A percentile compares a stretch with the other conserved stretches of the same genome.
Conservation (phyloP, 2,797 vertebrate species). For the Phaenicophaeus curvirostris region DNA sequence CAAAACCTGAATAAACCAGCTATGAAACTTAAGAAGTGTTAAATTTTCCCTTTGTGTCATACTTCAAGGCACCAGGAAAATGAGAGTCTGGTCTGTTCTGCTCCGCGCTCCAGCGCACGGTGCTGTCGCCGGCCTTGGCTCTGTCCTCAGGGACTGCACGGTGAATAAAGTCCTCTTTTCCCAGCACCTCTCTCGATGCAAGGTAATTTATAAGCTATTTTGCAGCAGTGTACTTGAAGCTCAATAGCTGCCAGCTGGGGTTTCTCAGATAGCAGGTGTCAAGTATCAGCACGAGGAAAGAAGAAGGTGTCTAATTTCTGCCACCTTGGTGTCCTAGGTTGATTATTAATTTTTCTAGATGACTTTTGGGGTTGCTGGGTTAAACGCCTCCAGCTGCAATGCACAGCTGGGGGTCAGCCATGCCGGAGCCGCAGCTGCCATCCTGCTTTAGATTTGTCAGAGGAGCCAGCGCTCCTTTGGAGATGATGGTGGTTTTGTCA, state of each 20-base stretch:
- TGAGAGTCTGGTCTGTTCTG: background rate
- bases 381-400: conserved; percentile 3
- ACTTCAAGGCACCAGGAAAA: background rate
- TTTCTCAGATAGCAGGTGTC: conserved; percentile 27
- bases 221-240: background rate
- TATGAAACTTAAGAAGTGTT: background rate
- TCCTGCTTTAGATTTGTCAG: background rate
- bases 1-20: background rate
- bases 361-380: background rate
- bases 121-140: background rate
- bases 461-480: background rate
- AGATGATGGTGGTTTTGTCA: background rate
- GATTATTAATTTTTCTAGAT: background rate
- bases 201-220: background rate
- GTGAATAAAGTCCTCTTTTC: background rate
- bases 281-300: background rate
- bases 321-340: background rate
- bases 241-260: conserved; percentile 16
- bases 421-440: background rate
- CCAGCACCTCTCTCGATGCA: background rate
- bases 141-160: background rate
- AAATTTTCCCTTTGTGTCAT: background rate
- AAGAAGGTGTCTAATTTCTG: background rate
- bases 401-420: background rate
- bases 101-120: accelerated